Conservation (phyloP, 2,797 vertebrate species). For the Rhinoraja longicauda region DNA sequence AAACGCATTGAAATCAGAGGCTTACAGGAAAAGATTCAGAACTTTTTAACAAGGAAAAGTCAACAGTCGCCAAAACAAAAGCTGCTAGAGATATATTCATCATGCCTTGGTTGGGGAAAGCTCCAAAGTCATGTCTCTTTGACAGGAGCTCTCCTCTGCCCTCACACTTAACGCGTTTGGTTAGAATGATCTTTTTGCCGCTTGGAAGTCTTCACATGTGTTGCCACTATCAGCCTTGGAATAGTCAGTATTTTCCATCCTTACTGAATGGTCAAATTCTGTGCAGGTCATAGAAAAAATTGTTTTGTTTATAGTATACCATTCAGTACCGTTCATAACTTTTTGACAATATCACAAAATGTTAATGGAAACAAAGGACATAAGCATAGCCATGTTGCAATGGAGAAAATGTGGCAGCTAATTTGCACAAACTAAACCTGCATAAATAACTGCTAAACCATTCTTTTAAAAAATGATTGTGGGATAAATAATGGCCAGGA, state of each 20-base stretch:
- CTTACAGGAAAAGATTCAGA: constrained; percentile 4
- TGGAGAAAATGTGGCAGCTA: too few relatives aligned
- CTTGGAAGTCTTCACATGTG: neutral
- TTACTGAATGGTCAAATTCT: neutral
- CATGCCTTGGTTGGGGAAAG: neutral
- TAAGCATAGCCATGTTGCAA: too few relatives aligned
- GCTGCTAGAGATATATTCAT: neutral
- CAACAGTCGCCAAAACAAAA: neutral
- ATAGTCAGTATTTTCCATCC: neutral
- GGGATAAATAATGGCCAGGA: too few relatives aligned
- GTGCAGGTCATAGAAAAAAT: neutral
- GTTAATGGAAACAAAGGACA: too few relatives aligned
- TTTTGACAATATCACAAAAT: too few relatives aligned
- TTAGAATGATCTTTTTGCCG: neutral
- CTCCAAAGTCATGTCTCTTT: neutral
- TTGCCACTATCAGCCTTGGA: neutral
- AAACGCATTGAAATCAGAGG: neutral
- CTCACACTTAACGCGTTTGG: neutral
- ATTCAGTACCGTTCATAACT: too few relatives aligned
- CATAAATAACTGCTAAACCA: too few relatives aligned
- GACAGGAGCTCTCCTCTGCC: neutral
- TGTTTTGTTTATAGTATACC: too few relatives aligned
- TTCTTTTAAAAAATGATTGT: too few relatives aligned
- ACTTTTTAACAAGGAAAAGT: constrained; percentile 16
- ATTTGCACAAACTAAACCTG: too few relatives aligned